These are phyloP conservation scores for Terrapene triunguis DNA, from an alignment of 2,113 vertebrate species.

Conservation along the genomic window DNA sequence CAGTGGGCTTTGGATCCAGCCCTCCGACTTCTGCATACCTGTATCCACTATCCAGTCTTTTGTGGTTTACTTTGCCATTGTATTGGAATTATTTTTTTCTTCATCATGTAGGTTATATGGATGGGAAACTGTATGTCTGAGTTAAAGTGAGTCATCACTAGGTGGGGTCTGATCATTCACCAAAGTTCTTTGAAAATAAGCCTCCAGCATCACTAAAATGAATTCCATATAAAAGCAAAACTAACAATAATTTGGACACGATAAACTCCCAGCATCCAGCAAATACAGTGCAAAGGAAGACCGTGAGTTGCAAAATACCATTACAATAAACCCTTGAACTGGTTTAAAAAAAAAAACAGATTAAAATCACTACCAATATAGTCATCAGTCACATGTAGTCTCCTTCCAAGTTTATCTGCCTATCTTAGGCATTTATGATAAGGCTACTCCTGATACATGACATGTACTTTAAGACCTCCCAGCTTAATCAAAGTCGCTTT, in stretches of 20 bases:
- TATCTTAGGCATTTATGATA: not conserved
- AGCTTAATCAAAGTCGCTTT: not conserved
- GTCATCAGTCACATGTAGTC: not conserved
- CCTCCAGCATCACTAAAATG: not conserved
- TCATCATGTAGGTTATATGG: not conserved
- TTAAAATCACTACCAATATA: not conserved
- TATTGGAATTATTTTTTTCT: not conserved
- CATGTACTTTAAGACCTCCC: not conserved
- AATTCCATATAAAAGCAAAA: not conserved
- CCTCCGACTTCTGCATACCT: not conserved
- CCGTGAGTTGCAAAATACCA: not conserved
- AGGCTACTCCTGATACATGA: not conserved
- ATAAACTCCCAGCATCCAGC: not conserved
- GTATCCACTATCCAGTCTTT: not conserved
- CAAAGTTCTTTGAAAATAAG: not conserved
- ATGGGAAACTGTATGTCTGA: not conserved
- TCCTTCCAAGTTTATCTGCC: not conserved
- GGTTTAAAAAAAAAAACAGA: not conserved
- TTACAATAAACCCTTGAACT: not conserved
- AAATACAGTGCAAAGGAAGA: not conserved
- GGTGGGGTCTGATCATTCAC: not conserved
- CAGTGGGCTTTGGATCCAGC: not conserved
- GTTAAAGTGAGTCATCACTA: conserved; percentile 20
- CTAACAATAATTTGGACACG: not conserved
- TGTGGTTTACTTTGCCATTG: not conserved